phyloP scores from a whole-genome alignment of 2,113 vertebrate species.

The Diphyllodes magnificus region DNA sequence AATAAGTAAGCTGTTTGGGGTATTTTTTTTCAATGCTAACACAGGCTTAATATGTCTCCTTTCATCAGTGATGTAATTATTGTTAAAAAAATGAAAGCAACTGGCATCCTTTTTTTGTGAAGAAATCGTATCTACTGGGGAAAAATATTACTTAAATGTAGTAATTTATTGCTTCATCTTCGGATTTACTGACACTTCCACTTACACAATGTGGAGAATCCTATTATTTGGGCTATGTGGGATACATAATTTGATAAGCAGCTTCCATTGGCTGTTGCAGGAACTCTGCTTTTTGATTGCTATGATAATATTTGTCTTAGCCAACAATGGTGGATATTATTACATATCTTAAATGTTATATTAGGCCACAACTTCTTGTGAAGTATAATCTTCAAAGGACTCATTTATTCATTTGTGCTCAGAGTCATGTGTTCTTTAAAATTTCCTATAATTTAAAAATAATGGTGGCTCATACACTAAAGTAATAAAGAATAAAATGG shows the following conservation, averaged over 20 bases:
- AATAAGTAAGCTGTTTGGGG: neutral
- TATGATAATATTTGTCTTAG: neutral
- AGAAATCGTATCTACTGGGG: neutral
- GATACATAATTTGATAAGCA: neutral
- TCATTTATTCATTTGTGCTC: neutral
- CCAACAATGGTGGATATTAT: neutral
- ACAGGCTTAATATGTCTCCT: neutral
- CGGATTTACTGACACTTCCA: neutral
- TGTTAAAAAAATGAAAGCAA: neutral
- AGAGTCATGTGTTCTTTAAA: neutral
- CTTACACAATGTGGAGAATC: neutral
- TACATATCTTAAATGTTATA: neutral
- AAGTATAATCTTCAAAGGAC: neutral
- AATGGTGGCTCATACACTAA: neutral
- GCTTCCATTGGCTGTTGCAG: neutral
- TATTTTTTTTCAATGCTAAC: neutral
- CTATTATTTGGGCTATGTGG: neutral
- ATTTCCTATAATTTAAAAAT: neutral
- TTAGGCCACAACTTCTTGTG: neutral
- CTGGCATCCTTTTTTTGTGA: neutral
- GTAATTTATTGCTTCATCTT: neutral
- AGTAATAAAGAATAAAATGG: neutral
- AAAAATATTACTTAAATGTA: neutral
- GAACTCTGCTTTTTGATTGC: neutral
- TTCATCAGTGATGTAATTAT: neutral